Evolutionary conservation across 2,113 vertebrate genomes (phyloP).

Genomic region (Nesospiza acunhae): DNA sequence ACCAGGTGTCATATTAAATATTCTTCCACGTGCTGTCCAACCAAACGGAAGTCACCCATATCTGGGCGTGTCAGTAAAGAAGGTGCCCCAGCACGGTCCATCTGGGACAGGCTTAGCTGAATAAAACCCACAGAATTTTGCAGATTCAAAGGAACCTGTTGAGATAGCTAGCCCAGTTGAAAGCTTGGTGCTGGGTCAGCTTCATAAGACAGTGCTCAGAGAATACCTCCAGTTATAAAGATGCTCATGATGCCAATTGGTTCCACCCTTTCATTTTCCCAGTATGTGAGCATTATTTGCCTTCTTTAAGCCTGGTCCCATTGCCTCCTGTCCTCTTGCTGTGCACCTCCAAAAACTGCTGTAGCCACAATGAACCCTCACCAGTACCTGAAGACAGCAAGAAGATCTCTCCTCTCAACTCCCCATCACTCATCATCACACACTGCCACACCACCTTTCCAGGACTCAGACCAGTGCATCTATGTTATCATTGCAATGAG

Average conservation of each 20-base stretch:
- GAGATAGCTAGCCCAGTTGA: neutral
- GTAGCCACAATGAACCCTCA: neutral
- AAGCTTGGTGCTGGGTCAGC: neutral
- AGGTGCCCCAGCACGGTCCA: neutral
- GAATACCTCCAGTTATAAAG: neutral
- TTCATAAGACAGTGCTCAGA: neutral
- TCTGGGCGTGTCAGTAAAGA: neutral
- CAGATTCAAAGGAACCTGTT: neutral
- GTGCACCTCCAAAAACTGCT: neutral
- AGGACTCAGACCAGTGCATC: neutral
- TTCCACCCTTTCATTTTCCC: neutral
- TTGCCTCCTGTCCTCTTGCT: neutral
- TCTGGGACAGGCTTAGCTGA: neutral
- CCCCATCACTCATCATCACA: neutral
- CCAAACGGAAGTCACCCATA: neutral
- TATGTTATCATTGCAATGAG: neutral
- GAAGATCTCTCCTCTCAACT: neutral
- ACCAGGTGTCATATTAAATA: neutral
- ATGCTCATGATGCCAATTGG: fast-evolving
- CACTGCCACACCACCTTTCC: neutral
- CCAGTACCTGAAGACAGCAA: neutral
- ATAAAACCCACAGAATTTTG: neutral
- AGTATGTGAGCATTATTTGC: neutral
- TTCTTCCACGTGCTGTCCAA: neutral
- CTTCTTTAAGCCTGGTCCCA: neutral